Evolutionary conservation across 2,888 invertebrate species (phyloP).

Genomic region (Zygothrica quintamaculata): DNA sequence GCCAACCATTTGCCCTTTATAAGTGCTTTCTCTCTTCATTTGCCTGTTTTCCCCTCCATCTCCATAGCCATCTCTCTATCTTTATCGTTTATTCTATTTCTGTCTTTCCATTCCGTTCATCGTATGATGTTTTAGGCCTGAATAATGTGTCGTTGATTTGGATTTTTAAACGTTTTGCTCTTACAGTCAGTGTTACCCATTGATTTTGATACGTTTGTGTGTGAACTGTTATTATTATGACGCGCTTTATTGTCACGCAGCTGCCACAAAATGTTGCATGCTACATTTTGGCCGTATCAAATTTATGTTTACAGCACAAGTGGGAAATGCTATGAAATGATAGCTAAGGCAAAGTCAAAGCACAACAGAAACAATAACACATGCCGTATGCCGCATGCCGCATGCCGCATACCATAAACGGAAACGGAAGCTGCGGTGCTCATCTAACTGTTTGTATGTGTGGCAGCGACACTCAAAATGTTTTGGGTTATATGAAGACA

Average conservation of each 20-base stretch:
- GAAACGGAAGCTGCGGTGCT: conserved; percentile 51
- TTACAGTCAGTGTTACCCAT: conserved; percentile 35
- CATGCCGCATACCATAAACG: conserved; percentile 57
- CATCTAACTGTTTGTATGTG: conserved; percentile 15
- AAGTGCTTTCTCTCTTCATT: neutral
- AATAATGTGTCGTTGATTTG: conserved; percentile 11
- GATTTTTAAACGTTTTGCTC: conserved; percentile 20
- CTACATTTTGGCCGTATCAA: conserved; percentile 58
- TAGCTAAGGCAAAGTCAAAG: conserved; percentile 39
- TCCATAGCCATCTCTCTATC: neutral
- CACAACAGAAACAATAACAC: conserved; percentile 56
- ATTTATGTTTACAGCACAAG: conserved; percentile 76
- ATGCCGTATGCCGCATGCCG: conserved; percentile 69
- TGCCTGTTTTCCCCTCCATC: neutral
- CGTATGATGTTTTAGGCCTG: conserved; percentile 2
- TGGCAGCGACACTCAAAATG: conserved; percentile 66
- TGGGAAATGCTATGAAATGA: conserved; percentile 69
- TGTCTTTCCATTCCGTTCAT: neutral
- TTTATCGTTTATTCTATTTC: neutral
- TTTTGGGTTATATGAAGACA: conserved; percentile 78
- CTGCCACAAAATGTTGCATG: conserved; percentile 53
- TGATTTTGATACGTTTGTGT: conserved; percentile 56
- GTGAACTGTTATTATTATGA: conserved; percentile 63
- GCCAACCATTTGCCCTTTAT: conserved; percentile 29
- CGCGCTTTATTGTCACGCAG: conserved; percentile 75